Conservation (phyloP, 2,888 invertebrate species). For the Drosophila mettleri region DNA sequence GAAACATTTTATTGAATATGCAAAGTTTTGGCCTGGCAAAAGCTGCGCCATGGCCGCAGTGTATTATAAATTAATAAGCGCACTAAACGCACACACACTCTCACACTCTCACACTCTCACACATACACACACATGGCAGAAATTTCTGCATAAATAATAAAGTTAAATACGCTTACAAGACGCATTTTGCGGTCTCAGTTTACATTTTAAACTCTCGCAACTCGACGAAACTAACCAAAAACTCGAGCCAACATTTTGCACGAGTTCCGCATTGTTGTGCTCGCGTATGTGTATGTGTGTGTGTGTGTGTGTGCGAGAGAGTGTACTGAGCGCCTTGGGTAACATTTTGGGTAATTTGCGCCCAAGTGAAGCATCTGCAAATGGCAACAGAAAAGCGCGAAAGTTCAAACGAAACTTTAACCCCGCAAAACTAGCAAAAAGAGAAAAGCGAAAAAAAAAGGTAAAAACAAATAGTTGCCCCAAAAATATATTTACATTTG, state of each 20-base stretch:
- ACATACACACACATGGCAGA: slow-evolving; percentile 17
- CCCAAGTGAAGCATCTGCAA: slow-evolving; percentile 61
- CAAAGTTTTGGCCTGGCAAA: slow-evolving; percentile 51
- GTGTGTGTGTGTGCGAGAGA: slow-evolving; percentile 12
- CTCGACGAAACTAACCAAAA: slow-evolving; percentile 49
- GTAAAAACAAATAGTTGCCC: not conserved
- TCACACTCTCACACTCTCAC: slow-evolving; percentile 15
- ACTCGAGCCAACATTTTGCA: slow-evolving; percentile 40
- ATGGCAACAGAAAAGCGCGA: slow-evolving; percentile 60
- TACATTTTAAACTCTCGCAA: slow-evolving; percentile 52
- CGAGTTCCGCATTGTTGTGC: slow-evolving; percentile 23
- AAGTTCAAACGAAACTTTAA: slow-evolving; percentile 54
- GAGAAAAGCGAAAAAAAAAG: slow-evolving; percentile 17
- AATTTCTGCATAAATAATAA: slow-evolving; percentile 75
- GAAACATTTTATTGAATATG: slow-evolving; percentile 62
- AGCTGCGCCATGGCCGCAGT: slow-evolving; percentile 72
- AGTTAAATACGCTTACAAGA: slow-evolving; percentile 80
- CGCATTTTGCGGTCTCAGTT: slow-evolving; percentile 66
- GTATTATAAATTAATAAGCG: slow-evolving; percentile 81
- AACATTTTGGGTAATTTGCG: slow-evolving; percentile 75
- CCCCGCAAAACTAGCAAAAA: not conserved
- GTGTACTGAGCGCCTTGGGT: slow-evolving; percentile 62
- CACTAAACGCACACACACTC: slow-evolving; percentile 49
- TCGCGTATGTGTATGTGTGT: slow-evolving; percentile 9
- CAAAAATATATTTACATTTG: slow-evolving; percentile 5